Evolutionary conservation across 2,797 vertebrate species (phyloP).

Genomic region (Buceros bicornis): DNA sequence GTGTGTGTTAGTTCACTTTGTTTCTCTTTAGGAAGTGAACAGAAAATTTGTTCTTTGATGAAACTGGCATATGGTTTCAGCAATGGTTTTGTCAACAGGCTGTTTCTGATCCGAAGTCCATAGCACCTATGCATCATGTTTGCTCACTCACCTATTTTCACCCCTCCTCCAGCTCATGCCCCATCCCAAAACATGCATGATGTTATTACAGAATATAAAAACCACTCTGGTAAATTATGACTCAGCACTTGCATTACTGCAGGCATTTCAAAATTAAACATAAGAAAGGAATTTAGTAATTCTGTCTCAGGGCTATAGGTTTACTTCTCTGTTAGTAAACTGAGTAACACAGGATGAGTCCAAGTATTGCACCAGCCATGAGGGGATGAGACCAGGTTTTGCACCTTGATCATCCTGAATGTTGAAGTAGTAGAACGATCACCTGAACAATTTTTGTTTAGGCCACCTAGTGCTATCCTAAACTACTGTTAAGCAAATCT

Average conservation of each 20-base stretch:
- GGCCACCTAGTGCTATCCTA: background rate
- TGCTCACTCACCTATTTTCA: fast-evolving
- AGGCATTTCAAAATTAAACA: background rate
- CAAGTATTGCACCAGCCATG: background rate
- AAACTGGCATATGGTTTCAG: background rate
- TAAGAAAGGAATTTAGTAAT: background rate
- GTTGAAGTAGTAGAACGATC: background rate
- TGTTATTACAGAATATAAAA: background rate
- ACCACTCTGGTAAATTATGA: background rate
- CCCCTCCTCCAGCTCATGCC: background rate
- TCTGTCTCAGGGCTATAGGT: background rate
- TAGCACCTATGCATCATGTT: background rate
- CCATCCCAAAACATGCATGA: background rate
- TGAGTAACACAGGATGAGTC: background rate
- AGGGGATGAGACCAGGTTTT: background rate
- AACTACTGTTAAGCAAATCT: background rate
- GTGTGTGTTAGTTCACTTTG: background rate
- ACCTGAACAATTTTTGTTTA: background rate
- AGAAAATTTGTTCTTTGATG: background rate
- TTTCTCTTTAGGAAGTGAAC: background rate
- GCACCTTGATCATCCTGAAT: background rate
- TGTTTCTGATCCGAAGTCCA: background rate
- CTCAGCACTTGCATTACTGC: background rate
- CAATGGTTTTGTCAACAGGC: background rate
- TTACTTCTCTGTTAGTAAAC: background rate